Evolutionary conservation across 2,888 invertebrate genomes (phyloP).

Genomic region (Pantelozetes paolii): DNA sequence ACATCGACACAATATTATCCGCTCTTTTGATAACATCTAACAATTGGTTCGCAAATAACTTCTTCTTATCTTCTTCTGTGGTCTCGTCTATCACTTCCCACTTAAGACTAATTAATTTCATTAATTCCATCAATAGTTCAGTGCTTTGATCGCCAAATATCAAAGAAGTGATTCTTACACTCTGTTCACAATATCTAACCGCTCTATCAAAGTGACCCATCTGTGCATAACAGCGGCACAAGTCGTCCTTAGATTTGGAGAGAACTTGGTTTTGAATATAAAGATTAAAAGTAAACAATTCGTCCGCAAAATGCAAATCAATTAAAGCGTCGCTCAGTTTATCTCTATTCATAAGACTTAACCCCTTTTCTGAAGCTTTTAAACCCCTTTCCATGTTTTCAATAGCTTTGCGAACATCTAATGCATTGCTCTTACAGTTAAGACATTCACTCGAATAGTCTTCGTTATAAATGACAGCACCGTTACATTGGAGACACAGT

Average conservation of each 20-base stretch:
- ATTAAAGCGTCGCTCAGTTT: constrained; percentile 33
- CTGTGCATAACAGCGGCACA: constrained; percentile 34
- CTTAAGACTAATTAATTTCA: constrained; percentile 32
- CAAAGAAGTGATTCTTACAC: constrained; percentile 11
- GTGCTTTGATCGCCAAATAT: constrained; percentile 28
- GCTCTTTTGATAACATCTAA: constrained; percentile 24
- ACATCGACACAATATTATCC: constrained; percentile 20
- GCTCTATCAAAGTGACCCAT: constrained; percentile 43
- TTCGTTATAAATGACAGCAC: constrained; percentile 37
- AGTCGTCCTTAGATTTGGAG: constrained; percentile 23
- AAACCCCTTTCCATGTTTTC: constrained; percentile 2
- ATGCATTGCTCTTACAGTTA: constrained; percentile 6
- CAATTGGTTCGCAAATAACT: constrained; percentile 16
- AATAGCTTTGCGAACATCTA: constrained; percentile 29
- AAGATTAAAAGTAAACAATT: constrained; percentile 12
- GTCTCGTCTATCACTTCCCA: constrained; percentile 29
- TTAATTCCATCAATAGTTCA: constrained; percentile 25
- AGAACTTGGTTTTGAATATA: constrained; percentile 32
- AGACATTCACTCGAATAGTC: constrained; percentile 35
- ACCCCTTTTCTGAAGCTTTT: background rate
- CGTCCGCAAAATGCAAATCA: constrained; percentile 21
- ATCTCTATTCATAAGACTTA: constrained; percentile 4
- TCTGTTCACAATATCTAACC: constrained; percentile 22
- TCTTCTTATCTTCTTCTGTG: background rate
- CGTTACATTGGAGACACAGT: constrained; percentile 37